Evolutionary conservation across 2,888 invertebrate species (phyloP).

Genomic region (Drosophila formosana): DNA sequence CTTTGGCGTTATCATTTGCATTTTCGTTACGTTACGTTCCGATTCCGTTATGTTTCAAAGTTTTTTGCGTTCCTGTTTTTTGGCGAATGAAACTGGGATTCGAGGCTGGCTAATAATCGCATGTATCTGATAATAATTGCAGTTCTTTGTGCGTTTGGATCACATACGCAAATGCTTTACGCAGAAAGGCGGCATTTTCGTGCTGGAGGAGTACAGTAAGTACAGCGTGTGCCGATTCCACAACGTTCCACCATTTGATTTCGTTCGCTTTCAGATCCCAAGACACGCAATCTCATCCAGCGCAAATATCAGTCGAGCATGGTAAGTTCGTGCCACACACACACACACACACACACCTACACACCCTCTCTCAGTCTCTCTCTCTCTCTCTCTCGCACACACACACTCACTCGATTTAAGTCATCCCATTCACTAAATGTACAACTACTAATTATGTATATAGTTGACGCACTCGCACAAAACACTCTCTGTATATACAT

Average conservation of each 20-base stretch:
- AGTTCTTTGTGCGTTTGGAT: conserved; percentile 99
- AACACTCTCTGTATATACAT: conserved; percentile 10
- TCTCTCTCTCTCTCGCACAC: neutral
- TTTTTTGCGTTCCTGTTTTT: conserved; percentile 22
- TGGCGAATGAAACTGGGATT: conserved; percentile 29
- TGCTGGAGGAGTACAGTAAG: conserved; percentile 99
- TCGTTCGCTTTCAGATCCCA: conserved; percentile 92
- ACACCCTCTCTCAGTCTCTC: conserved; percentile 2
- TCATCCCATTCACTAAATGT: conserved; percentile 21
- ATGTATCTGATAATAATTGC: conserved; percentile 86
- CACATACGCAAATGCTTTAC: conserved; percentile 99
- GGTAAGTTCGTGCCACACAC: conserved; percentile 88
- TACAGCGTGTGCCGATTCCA: conserved; percentile 76
- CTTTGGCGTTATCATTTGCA: conserved; percentile 38
- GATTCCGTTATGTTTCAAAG: conserved; percentile 16
- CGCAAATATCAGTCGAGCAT: conserved; percentile 98
- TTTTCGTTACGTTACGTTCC: conserved; percentile 37
- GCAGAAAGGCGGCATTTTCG: conserved; percentile 99
- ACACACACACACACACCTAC: neutral
- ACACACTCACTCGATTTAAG: conserved; percentile 3
- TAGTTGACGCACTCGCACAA: neutral
- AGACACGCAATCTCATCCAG: conserved; percentile 97
- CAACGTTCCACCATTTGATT: neutral
- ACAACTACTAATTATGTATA: conserved; percentile 5
- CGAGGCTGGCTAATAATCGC: conserved; percentile 26